A percentile compares a stretch with the other conserved stretches of the same genome.
Conservation (phyloP, 2,888 invertebrate species). For the Acanthopleura granulata region DNA sequence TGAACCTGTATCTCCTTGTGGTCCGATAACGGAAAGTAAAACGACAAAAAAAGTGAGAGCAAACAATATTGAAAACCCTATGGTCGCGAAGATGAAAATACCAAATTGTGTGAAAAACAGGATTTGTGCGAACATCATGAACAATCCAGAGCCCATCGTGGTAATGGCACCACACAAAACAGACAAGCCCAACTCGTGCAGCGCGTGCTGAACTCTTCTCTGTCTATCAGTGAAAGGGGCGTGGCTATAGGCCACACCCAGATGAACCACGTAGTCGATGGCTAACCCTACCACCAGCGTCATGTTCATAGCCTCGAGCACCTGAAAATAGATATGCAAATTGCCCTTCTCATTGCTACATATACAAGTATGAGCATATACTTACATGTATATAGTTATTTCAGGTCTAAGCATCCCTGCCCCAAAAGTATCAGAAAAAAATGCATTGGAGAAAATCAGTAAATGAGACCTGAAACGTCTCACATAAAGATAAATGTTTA, state of each 20-base stretch:
- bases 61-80: conserved; percentile 50
- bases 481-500: too few relatives aligned
- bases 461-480: too few relatives aligned
- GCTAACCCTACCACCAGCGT: conserved; percentile 57
- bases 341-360: too few relatives aligned
- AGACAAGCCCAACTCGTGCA: conserved; percentile 51
- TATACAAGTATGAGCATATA: too few relatives aligned
- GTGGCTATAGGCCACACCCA: conserved; percentile 56
- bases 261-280: conserved; percentile 57
- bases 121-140: conserved; percentile 54
- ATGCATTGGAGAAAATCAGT: too few relatives aligned
- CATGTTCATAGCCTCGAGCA: conserved; percentile 54
- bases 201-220: conserved; percentile 45
- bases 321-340: conserved; percentile 26
- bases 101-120: conserved; percentile 56
- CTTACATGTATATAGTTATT: too few relatives aligned
- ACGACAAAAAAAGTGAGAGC: conserved; percentile 50
- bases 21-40: conserved; percentile 49
- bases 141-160: conserved; percentile 54
- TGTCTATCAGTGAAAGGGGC: conserved; percentile 36
- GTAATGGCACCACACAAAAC: conserved; percentile 57
- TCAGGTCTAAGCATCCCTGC: too few relatives aligned
- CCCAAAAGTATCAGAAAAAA: too few relatives aligned
- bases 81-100: conserved; percentile 52
- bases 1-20: conserved; percentile 47